Percentiles rank a stretch among this genome's conserved stretches.
Conservation (phyloP, 2,797 vertebrate species). For the Antennarius maculatus region DNA sequence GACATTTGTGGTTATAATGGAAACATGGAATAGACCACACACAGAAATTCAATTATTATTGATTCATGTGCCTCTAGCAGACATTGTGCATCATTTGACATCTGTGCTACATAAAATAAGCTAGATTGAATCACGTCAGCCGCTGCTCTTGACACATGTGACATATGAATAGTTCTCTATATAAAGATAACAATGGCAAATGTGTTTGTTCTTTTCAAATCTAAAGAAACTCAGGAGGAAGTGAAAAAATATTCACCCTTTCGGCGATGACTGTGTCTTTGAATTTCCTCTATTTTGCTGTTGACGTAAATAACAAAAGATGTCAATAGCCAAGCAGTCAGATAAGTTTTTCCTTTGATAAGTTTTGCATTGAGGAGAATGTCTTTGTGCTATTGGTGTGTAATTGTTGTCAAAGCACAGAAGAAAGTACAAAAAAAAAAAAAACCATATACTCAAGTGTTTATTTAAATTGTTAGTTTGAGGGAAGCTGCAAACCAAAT, state of each 20-base stretch:
- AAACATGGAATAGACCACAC: too few species aligned
- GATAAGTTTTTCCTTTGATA: too few species aligned
- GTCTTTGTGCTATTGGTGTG: neutral
- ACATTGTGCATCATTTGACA: too few species aligned
- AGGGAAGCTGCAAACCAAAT: slow-evolving; percentile 18
- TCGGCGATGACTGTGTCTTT: slow-evolving; percentile 2
- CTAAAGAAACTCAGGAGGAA: slow-evolving; percentile 16
- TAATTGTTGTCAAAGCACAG: neutral
- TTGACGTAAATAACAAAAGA: neutral
- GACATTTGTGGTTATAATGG: too few species aligned
- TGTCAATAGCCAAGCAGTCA: too few species aligned
- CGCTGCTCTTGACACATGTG: neutral
- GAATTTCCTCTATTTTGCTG: slow-evolving; percentile 11
- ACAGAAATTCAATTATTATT: too few species aligned
- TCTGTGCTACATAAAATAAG: neutral
- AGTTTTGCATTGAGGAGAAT: neutral
- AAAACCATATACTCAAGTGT: slow-evolving; percentile 15
- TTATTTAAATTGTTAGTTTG: slow-evolving; percentile 41
- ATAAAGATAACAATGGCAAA: neutral
- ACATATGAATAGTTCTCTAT: neutral
- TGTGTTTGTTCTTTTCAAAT: neutral
- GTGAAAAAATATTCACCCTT: slow-evolving; percentile 5
- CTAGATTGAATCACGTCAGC: too few species aligned
- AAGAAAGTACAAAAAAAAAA: neutral
- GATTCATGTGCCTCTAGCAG: too few species aligned